Evolutionary conservation across 2,888 invertebrate genomes (phyloP).

Genomic region (Fissipunctia ypsillon): DNA sequence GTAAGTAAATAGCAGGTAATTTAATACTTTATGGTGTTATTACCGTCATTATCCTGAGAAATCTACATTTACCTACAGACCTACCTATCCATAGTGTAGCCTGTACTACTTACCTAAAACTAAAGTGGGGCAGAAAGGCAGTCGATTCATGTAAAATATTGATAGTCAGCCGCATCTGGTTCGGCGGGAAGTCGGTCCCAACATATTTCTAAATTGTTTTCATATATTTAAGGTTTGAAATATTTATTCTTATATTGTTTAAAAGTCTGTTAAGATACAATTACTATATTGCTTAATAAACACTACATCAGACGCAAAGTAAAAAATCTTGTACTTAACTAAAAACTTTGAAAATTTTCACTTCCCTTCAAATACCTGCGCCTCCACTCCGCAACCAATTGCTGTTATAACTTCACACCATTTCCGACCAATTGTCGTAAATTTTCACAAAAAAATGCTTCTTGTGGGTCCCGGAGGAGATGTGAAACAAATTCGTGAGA

Average conservation of each 20-base stretch:
- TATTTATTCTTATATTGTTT: background rate
- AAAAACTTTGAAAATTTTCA: constrained; percentile 32
- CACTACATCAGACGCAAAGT: constrained; percentile 5
- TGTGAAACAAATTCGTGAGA: constrained; percentile 49
- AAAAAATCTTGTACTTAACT: constrained; percentile 13
- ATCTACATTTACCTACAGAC: background rate
- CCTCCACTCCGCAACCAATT: constrained; percentile 27
- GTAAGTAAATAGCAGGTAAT: too few species aligned
- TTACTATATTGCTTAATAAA: background rate
- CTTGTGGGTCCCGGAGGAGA: constrained; percentile 51
- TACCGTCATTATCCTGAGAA: background rate
- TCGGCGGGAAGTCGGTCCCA: background rate
- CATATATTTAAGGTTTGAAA: background rate
- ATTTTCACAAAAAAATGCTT: constrained; percentile 54
- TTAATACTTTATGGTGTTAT: background rate
- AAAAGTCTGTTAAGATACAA: background rate
- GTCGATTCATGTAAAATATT: constrained; percentile 21
- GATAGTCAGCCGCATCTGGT: constrained; percentile 27
- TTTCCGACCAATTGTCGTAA: constrained; percentile 55
- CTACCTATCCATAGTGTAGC: background rate
- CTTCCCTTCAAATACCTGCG: constrained; percentile 33
- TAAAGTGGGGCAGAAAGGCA: background rate
- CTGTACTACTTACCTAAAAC: background rate
- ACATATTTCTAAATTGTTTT: constrained; percentile 1
- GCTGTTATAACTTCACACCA: constrained; percentile 39